phyloP scores from a whole-genome alignment of 2,113 vertebrate genomes.

The Xiphophorus maculatus region DNA sequence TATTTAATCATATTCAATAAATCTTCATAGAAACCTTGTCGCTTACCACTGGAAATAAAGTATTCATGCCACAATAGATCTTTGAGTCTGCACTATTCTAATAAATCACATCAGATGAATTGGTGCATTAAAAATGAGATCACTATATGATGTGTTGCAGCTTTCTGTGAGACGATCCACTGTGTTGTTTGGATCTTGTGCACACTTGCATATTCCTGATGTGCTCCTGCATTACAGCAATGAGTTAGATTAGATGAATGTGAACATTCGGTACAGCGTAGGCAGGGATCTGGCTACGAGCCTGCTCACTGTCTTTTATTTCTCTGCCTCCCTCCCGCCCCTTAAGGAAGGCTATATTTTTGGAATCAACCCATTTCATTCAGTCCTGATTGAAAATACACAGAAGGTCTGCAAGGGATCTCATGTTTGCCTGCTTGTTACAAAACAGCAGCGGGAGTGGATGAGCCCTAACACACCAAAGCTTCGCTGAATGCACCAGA shows the following conservation, averaged over 20 bases:
- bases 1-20: not conserved
- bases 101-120: conserved; percentile 5
- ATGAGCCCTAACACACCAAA: conserved; percentile 14
- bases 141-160: not conserved
- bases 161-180: conserved; percentile 23
- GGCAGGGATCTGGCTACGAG: conserved; percentile 54
- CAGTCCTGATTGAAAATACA: conserved; percentile 64
- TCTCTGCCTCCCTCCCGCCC: conserved; percentile 13
- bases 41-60: not conserved
- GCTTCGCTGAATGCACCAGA: not conserved
- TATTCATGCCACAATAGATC: not conserved
- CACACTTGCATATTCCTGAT: conserved; percentile 14
- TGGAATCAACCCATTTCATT: conserved; percentile 71
- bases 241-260: conserved; percentile 36
- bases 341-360: conserved; percentile 66
- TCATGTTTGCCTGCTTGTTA: conserved; percentile 46
- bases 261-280: conserved; percentile 49
- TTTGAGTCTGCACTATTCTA: not conserved
- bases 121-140: not conserved
- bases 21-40: not conserved
- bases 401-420: conserved; percentile 46
- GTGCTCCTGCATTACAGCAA: conserved; percentile 23
- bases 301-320: conserved; percentile 32
- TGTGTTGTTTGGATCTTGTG: conserved; percentile 11
- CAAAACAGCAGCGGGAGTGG: conserved; percentile 15